These are phyloP conservation scores for Daboia siamensis DNA, from an alignment of 2,113 vertebrate species.

Conservation along the genomic window DNA sequence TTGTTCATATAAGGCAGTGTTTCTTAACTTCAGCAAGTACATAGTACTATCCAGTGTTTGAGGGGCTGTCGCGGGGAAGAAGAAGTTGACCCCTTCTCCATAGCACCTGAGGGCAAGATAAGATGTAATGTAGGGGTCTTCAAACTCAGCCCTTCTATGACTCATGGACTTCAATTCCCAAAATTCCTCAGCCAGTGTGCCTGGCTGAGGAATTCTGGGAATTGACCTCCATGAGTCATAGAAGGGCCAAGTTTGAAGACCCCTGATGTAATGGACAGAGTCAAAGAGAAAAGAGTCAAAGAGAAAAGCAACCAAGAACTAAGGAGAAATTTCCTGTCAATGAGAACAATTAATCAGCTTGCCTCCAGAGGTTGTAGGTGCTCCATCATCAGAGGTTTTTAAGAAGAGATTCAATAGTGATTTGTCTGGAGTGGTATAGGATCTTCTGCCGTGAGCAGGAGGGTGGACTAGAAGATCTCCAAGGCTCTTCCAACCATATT, in stretches of 20 bases:
- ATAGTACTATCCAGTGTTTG: not conserved
- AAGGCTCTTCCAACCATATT: not conserved
- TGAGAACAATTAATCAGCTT: not conserved
- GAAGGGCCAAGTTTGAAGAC: too few species aligned
- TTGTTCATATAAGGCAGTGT: not conserved
- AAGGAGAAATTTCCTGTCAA: not conserved
- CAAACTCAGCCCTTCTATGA: too few species aligned
- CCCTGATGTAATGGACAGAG: not conserved
- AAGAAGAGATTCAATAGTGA: not conserved
- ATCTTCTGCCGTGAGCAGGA: not conserved
- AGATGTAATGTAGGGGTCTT: not conserved
- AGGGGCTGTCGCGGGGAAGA: not conserved
- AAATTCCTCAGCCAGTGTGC: too few species aligned
- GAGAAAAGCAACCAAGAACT: not conserved
- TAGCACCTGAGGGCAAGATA: not conserved
- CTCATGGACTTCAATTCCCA: too few species aligned
- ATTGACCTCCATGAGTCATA: too few species aligned
- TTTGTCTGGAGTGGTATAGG: not conserved
- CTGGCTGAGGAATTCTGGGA: too few species aligned
- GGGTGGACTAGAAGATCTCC: not conserved
- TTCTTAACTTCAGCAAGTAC: not conserved
- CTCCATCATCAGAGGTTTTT: not conserved
- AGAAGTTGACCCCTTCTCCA: not conserved
- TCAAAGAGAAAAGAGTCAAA: not conserved
- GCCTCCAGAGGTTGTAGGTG: not conserved